Conservation (phyloP, 2,888 invertebrate species). For the Notodonta dromedarius region DNA sequence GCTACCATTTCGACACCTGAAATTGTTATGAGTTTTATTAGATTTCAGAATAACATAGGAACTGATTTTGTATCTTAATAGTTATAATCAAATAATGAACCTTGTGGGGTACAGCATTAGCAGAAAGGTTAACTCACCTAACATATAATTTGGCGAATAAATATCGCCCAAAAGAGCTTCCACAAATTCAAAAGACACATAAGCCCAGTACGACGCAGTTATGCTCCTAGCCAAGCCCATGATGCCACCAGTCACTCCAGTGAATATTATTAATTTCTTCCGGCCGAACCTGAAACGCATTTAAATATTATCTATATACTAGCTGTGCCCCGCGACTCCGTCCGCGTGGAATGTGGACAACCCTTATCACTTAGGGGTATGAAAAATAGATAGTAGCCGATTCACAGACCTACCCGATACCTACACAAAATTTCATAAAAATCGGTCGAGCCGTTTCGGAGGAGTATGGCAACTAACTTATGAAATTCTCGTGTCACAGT, state of each 20-base stretch:
- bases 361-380: too few species aligned
- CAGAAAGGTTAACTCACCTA: constrained; percentile 31
- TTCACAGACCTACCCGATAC: too few species aligned
- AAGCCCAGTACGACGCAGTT: constrained; percentile 40
- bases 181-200: constrained; percentile 40
- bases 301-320: too few species aligned
- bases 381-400: too few species aligned
- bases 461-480: too few species aligned
- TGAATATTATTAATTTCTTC: constrained; percentile 41
- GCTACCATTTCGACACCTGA: constrained; percentile 57
- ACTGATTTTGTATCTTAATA: too few species aligned
- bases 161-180: constrained; percentile 48
- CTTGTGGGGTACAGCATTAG: neutral
- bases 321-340: too few species aligned
- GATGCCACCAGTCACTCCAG: constrained; percentile 40
- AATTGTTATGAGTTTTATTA: constrained; percentile 20
- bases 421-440: too few species aligned
- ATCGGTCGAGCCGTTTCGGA: too few species aligned
- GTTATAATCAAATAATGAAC: too few species aligned
- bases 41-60: neutral
- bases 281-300: constrained; percentile 48
- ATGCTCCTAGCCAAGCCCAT: constrained; percentile 43
- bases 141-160: constrained; percentile 49
- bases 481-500: too few species aligned
- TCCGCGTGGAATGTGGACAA: too few species aligned